Evolutionary conservation across 1,140 invertebrate species (phyloP), one percentile per base, ranked within the genome.

Genomic region (Zelostemma sp.): DNA sequence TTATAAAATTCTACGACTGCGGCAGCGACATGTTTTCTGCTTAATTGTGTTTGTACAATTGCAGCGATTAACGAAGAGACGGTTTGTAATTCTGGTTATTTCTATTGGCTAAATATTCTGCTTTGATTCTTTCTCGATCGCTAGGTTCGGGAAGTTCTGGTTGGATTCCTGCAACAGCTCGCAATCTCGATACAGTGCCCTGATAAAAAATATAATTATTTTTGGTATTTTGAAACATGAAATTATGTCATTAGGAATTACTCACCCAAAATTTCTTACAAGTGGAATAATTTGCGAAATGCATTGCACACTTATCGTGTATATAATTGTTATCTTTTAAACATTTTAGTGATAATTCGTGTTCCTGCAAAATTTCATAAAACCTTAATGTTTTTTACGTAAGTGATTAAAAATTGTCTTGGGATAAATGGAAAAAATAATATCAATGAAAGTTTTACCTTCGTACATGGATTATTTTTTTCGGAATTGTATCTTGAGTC

Each of bases 191-290:
- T 4, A 28, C 25, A 28, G 8, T 4, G 8, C 25, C 8, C 25
- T 28, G 8, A 40, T 6, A 12, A 40, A 40, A 6, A 40, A 6
- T 40, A 5, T 40, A 12, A 12, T 40, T 2, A 40, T 11, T 15
- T 4, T 40, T 40, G 11, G 14, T 12, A 40, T 2, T 6, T 40
- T 2, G 14, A 19, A 47, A 17, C 46, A 57, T 33, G 14, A 49
- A 57, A 28, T 28, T 8, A 4, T 28, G 25, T 28, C 3, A 4
- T 28, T 28, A 8, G 3, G 8, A 28, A 18, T 28, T 28, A 50
- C 40, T 74, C 58, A 79, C 77, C 77, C 77, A 79, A 40, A 79
- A 74, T 15, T 28, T 48, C 46, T 55, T 77, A 17, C 77, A 79
- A 0, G 5, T 45, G 1, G 15, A 74, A 17, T 78, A 79, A 61